A percentile compares a stretch with the other conserved stretches of the same genome.
These are phyloP conservation scores for Berghia stephanieae DNA, from an alignment of 1,140 invertebrate genomes.

Conservation along the genomic window DNA sequence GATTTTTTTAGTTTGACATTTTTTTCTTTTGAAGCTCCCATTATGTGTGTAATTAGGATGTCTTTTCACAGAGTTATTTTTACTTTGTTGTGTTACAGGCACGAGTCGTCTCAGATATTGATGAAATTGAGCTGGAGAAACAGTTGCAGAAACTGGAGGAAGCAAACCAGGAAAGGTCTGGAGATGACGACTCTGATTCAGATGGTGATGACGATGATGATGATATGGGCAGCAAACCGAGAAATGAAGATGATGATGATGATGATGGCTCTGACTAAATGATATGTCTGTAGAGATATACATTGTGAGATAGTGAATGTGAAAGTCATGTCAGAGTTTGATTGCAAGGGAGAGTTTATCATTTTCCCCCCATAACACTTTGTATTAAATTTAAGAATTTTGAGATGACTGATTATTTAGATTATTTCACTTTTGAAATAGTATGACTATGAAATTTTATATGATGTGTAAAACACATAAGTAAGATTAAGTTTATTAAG, in stretches of 20 bases:
- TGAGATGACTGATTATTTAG: not conserved
- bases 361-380: not conserved
- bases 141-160: slow-evolving; percentile 93
- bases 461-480: too few relatives aligned
- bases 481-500: too few relatives aligned
- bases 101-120: slow-evolving; percentile 97
- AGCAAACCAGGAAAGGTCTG: slow-evolving; percentile 91
- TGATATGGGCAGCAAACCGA: slow-evolving; percentile 33
- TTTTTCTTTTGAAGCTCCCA: not conserved
- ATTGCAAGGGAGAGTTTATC: not conserved
- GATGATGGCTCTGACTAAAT: not conserved
- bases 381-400: not conserved
- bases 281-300: too few relatives aligned
- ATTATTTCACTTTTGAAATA: slow-evolving; percentile 15
- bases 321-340: too few relatives aligned
- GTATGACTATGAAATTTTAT: too few relatives aligned
- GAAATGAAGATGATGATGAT: slow-evolving; percentile 24
- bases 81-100: slow-evolving; percentile 73
- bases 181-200: slow-evolving; percentile 69
- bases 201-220: slow-evolving; percentile 63
- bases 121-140: slow-evolving; percentile 89
- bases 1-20: too few relatives aligned
- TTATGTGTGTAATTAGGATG: not conserved
- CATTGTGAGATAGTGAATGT: too few relatives aligned
- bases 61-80: too few relatives aligned